Base-by-base conservation (phyloP, 2,888 invertebrate species). In the Xanthorhoe spadicearia region DNA sequence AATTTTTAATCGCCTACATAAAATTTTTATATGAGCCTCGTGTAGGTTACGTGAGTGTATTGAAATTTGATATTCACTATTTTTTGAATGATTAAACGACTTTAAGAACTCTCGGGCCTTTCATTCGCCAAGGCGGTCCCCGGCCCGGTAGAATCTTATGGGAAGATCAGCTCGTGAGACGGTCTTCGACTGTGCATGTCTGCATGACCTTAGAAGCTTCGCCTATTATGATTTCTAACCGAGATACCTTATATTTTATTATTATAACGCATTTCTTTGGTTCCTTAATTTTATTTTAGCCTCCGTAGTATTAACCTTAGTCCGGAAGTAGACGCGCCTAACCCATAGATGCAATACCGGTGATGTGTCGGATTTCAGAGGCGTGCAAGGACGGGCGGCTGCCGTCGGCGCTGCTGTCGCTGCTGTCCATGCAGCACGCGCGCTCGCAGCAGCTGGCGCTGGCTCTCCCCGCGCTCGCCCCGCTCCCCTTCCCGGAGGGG, bases 231-330 rank as follows among this genome's bases (percentile, higher is more conserved):
- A 89, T 90, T 88, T 89, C 92, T 92, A 93, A 92, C 92, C 81
- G 90, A 89, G 82, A 87, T 87, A 83, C 86, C 83, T 83, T 81
- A 78, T 82, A 74, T 81, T 80, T 85, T 85, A 84, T 87, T 87
- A 89, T 86, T 85, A 86, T 92, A 92, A 93, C 93, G 93, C 93
- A 93, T 93, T 93, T 93, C 93, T 92, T 93, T 93, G 93, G 93
- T 93, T 92, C 93, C 93, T 93, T 92, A 90, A 92, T 92, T 88
- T 89, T 87, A 90, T 87, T 85, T 89, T 89, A 90, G 91, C 92
- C 89, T 91, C 81, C 83, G 78, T 92, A 94, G 89, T 91, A 94
- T 87, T 94, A 93, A 88, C 94, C 91, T 79, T 89, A 92, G 77
- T 85, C 79, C 83, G 86, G 86, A 78, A 74, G 87, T 94, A 94